Conservation (phyloP, 1,140 invertebrate genomes). For the Lordiphosa collinella region DNA sequence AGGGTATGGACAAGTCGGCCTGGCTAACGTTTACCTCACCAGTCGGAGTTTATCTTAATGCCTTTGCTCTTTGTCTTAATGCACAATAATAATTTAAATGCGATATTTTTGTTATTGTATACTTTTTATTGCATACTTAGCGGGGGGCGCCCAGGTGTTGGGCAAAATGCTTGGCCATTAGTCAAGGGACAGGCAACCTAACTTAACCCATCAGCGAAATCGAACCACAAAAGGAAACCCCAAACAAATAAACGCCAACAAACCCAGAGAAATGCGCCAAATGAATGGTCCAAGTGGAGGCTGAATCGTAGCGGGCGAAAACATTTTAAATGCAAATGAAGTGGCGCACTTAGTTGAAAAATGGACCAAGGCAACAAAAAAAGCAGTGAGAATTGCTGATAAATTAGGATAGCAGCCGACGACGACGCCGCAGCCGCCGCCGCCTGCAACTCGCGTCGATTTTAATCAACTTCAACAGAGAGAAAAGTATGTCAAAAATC, state of each 20-base stretch:
- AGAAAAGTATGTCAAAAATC: slow-evolving; percentile 43
- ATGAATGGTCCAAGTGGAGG: slow-evolving; percentile 69
- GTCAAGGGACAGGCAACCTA: slow-evolving; percentile 29
- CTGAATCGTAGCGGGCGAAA: slow-evolving; percentile 61
- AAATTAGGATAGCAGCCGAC: slow-evolving; percentile 42
- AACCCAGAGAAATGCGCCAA: slow-evolving; percentile 74
- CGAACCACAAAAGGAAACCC: slow-evolving; percentile 14
- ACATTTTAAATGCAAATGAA: slow-evolving; percentile 77
- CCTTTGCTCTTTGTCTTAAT: slow-evolving; percentile 15
- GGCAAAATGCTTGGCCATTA: slow-evolving; percentile 33
- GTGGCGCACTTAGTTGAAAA: slow-evolving; percentile 60
- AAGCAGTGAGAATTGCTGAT: slow-evolving; percentile 40
- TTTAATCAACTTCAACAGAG: slow-evolving; percentile 60
- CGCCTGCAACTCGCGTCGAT: slow-evolving; percentile 24
- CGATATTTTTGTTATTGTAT: slow-evolving; percentile 54
- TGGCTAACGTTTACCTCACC: too few relatives aligned
- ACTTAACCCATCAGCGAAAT: not conserved
- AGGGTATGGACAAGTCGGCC: too few relatives aligned
- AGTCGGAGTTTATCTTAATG: slow-evolving; percentile 50
- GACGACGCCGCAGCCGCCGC: slow-evolving; percentile 3
- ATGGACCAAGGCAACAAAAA: slow-evolving; percentile 7
- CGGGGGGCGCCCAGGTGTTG: not conserved
- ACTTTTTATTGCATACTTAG: slow-evolving; percentile 67
- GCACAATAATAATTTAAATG: slow-evolving; percentile 68
- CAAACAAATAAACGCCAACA: slow-evolving; percentile 15